Base-by-base conservation (phyloP, 2,113 vertebrate genomes). In the Mugil cephalus region DNA sequence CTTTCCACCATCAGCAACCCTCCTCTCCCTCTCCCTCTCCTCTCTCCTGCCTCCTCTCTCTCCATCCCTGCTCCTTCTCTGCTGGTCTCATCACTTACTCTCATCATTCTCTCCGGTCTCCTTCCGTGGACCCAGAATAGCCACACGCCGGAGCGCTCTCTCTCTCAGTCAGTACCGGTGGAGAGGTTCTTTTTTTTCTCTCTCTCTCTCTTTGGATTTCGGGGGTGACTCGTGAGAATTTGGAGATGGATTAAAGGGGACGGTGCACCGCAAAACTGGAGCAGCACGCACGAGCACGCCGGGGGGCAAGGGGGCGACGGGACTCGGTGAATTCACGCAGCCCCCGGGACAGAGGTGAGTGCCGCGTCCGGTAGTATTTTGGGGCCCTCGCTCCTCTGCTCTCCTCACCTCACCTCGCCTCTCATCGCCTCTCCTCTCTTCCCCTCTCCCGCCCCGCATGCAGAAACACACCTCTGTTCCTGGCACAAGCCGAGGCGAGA, bases 301-400 rank as follows among this genome's bases (percentile, higher is more conserved):
- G 92, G 80, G 89, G 90, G 76, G 90, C 88, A 79, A 88, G 89
- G 89, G 92, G 90, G 74, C 86, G 92, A 80, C 78, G 92, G 85
- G 92, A 92, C 82, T 93, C 92, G 85, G 87, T 90, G 74, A 93
- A 92, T 92, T 92, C 89, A 4, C 90, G 91, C 75, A 92, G 87
- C 87, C 90, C 89, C 69, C 92, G 92, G 86, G 92, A 93, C 82
- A 92, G 92, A 90, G 92, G 92, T 93, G 88, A 92, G 91, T 87
- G 58, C 21, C 42, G 24, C 24, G 60, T 58, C 80, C 59, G 62
- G 38, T 35, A 6, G 46, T 24, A 24, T 48, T 4, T 60, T 43
- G 38, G 19, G 24, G 24, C 24, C 24, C 24, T 30, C 24, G 2
- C 3, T 30, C 24, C 10, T 45, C 52, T 39, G 61, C 19, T 35